phyloP scores from a whole-genome alignment of 1,140 invertebrate genomes.

The Oreohelix idahoensis region DNA sequence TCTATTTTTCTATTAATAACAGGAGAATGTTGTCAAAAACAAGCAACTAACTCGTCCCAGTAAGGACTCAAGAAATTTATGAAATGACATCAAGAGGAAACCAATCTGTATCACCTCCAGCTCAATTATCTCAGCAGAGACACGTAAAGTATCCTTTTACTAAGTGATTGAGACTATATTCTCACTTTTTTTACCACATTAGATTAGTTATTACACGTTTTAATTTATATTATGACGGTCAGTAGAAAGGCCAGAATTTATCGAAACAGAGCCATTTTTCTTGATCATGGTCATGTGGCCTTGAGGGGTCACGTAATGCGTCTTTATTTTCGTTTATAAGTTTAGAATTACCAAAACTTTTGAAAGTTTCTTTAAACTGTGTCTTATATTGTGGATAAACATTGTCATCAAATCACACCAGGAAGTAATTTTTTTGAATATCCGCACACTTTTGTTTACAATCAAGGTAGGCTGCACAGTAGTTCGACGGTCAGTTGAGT shows the following conservation, averaged over 20 bases:
- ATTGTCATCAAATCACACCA: no score
- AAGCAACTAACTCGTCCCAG: conserved; percentile 30
- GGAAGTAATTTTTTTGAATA: no score
- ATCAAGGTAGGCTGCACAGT: no score
- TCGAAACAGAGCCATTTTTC: not conserved
- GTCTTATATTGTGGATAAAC: no score
- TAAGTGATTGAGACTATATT: not conserved
- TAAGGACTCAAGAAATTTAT: conserved; percentile 36
- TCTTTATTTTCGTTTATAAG: not conserved
- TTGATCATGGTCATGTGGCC: not conserved
- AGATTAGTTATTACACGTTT: not conserved
- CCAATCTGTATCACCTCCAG: conserved; percentile 35
- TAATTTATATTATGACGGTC: not conserved
- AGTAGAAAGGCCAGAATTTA: not conserved
- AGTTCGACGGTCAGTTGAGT: no score
- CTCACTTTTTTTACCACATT: not conserved
- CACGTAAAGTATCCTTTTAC: conserved; percentile 35
- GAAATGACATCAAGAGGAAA: conserved; percentile 41
- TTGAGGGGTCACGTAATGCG: not conserved
- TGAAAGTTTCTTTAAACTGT: no score
- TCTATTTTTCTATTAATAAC: conserved; percentile 7
- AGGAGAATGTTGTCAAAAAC: conserved; percentile 35
- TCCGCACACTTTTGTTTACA: no score
- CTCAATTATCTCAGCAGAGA: conserved; percentile 35
- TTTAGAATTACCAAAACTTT: no score